Evolutionary conservation across 1,140 invertebrate species (phyloP), one percentile per base, ranked within the genome.

Genomic region (Dolichoris vasculosae): DNA sequence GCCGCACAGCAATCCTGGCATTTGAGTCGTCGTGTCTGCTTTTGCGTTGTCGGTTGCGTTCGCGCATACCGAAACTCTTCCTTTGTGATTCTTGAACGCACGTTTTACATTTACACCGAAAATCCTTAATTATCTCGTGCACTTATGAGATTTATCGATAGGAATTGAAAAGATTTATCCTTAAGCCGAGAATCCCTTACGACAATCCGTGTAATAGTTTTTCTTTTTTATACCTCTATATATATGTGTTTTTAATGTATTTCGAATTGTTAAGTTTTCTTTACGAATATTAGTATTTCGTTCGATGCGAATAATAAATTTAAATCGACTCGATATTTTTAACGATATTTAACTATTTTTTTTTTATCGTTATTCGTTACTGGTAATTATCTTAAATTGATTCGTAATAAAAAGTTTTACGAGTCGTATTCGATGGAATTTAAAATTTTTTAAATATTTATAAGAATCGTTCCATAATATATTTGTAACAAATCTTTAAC

Each of bases 1-100:
- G 43, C 55, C 38, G 78, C 69, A 40, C 35, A 63, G 51, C 51
- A 78, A 77, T 77, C 30, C 75, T 51, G 75, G 46, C 43, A 32
- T 77, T 48, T 35, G 32, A 83, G 64, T 80, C 26, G 30, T 79
- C 63, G 51, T 1, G 48, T 26, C 43, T 51, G 17, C 67, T 81
- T 81, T 69, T 64, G 38, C 55, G 35, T 43, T 38, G 1, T 75
- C 40, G 30, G 30, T 43, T 46, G 71, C 23, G 43, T 48, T 43
- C 26, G 38, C 71, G 75, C 26, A 55, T 77, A 55, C 46, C n/a
- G 4, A 35, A 55, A 0, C 26, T 15, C 48, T 75, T 30, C 48
- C 35, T 63, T 63, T 32, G 6, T 38, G 23, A 48, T 7, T 23
- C 32, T 40, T 63, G 35, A 63, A 43, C 9, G 38, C 13, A n/a